Evolutionary conservation across 1,140 invertebrate genomes (phyloP).

Genomic region (Scaptomyza graminum): DNA sequence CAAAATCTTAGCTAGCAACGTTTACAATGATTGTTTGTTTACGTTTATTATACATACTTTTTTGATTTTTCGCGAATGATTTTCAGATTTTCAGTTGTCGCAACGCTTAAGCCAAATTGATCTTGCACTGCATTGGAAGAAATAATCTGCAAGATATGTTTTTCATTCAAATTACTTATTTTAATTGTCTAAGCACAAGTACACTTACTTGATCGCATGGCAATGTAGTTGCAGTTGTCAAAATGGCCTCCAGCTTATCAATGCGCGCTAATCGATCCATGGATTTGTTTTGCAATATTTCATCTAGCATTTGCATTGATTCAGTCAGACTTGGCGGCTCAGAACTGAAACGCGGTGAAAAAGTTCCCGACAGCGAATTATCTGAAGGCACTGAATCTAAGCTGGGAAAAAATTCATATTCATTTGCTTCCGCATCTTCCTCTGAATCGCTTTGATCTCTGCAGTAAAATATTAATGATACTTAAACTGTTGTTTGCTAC

Average conservation of each 20-base stretch:
- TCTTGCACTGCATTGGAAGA: constrained; percentile 77
- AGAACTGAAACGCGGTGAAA: constrained; percentile 88
- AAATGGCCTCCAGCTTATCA: constrained; percentile 92
- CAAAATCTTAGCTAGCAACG: constrained; percentile 1
- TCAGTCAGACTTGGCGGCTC: constrained; percentile 95
- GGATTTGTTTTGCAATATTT: constrained; percentile 91
- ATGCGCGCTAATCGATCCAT: constrained; percentile 95
- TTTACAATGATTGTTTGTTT: background rate
- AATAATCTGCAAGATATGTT: constrained; percentile 63
- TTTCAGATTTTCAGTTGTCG: constrained; percentile 80
- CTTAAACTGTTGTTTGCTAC: background rate
- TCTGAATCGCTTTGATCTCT: constrained; percentile 88
- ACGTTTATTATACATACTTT: constrained; percentile 66
- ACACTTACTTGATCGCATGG: constrained; percentile 82
- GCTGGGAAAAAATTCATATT: constrained; percentile 89
- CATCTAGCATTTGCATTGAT: constrained; percentile 95
- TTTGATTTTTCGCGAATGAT: constrained; percentile 77
- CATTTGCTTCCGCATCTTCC: constrained; percentile 88
- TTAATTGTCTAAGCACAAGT: no score
- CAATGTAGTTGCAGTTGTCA: constrained; percentile 89
- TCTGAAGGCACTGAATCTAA: constrained; percentile 91
- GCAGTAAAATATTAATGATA: background rate
- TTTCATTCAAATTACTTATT: no score
- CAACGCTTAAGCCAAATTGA: constrained; percentile 76
- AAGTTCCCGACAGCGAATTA: constrained; percentile 87